Conservation (phyloP, 2,888 invertebrate genomes). For the Altica lythri region DNA sequence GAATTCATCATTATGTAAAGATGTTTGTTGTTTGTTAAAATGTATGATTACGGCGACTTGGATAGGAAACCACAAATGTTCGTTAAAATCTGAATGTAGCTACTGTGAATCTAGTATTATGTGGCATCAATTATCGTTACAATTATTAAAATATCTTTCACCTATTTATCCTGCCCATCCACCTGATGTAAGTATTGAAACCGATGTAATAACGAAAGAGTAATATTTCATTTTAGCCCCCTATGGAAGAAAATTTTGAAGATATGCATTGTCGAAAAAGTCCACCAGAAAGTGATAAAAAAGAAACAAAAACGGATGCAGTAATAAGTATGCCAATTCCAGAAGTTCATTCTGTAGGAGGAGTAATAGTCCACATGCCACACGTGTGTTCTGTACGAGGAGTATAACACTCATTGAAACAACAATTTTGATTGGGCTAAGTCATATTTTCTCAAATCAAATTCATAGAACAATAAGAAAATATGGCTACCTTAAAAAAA, state of each 20-base stretch:
- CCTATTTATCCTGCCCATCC: constrained; percentile 75
- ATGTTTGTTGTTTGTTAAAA: constrained; percentile 74
- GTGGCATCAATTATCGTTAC: constrained; percentile 90
- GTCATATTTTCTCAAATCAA: constrained; percentile 31
- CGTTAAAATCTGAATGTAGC: constrained; percentile 74
- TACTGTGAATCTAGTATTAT: constrained; percentile 93
- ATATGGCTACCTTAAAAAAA: constrained; percentile 21
- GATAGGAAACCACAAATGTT: constrained; percentile 68
- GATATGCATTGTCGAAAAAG: constrained; percentile 70
- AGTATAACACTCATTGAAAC: constrained; percentile 37
- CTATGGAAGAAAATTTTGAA: constrained; percentile 71
- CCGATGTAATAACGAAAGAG: too few species aligned
- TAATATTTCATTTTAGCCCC: constrained; percentile 59
- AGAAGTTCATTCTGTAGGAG: constrained; percentile 79
- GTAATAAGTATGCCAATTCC: constrained; percentile 68
- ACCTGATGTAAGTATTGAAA: constrained; percentile 77
- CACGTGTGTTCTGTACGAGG: constrained; percentile 75
- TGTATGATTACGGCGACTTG: constrained; percentile 77
- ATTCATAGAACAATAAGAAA: constrained; percentile 25
- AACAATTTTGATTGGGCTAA: constrained; percentile 30
- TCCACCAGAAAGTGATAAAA: constrained; percentile 73
- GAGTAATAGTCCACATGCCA: constrained; percentile 89
- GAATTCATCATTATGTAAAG: constrained; percentile 73
- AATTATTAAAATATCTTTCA: constrained; percentile 78
- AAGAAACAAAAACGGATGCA: constrained; percentile 67